Base-by-base conservation (phyloP, 2,113 vertebrate species). In the Lathamus discolor region DNA sequence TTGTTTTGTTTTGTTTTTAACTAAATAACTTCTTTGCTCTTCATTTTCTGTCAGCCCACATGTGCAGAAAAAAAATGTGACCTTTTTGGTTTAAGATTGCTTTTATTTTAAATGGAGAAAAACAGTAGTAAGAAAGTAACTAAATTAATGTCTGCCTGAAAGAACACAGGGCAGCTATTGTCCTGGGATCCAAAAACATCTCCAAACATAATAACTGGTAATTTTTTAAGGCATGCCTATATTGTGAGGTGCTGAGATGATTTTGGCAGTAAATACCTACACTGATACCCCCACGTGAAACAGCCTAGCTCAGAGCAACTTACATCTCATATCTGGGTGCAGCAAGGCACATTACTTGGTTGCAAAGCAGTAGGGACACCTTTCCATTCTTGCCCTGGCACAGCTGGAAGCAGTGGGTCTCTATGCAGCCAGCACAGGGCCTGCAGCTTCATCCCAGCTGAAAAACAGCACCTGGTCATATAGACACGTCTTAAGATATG, bases 81-180 rank as follows among this genome's bases (percentile, higher is more conserved):
- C 23, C 9, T 52, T 61, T 67, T 68, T 24, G 14, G 11, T 93
- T 95, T 59, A 77, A 92, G 54, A 70, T 41, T 10, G 17, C n/a
- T 92, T 97, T 97, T 96, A 97, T 96, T 97, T 92, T 77, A 52
- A 10, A 81, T 11, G 41, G 76, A 86, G 86, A 83, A 74, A 86
- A 90, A 86, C 22, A 77, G 83, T 49, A 90, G 86, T 86, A 90
- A 91, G 91, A 92, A 95, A 89, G 77, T 96, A 96, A 84, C 57
- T 89, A 95, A 96, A 95, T 78, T 78, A 89, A 85, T 73, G 39
- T 43, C 74, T 89, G 48, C 59, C 67, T 77, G 74, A 76, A 90
- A 66, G 67, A 88, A 49, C 44, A 79, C 14, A 52, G 59, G 62
- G 57, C 78, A 73, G 48, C n/a, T n/a, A 49, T n/a, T 69, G 76